A percentile compares a stretch with the other conserved stretches of the same genome.
Evolutionary conservation across 2,797 vertebrate genomes (phyloP).

Genomic region (Tapirus indicus): DNA sequence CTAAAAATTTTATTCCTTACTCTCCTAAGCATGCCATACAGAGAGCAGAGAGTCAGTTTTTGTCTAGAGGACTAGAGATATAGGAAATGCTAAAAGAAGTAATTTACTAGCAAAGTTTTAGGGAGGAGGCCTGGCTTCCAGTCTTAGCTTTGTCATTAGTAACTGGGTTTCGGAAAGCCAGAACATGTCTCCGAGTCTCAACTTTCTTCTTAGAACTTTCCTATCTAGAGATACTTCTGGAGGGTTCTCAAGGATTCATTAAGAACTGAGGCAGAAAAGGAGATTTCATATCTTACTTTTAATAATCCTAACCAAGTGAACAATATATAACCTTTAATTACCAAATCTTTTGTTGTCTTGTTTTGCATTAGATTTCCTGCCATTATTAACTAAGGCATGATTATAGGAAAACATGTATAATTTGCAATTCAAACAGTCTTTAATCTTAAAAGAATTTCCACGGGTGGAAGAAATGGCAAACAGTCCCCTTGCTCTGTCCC

Average conservation of each 20-base stretch:
- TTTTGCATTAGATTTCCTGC: slow-evolving; percentile 68
- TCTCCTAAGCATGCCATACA: background rate
- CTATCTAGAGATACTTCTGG: background rate
- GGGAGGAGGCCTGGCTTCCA: background rate
- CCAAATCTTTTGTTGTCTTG: slow-evolving; percentile 25
- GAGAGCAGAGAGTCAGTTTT: background rate
- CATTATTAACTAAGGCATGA: slow-evolving; percentile 78
- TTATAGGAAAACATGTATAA: slow-evolving; percentile 81
- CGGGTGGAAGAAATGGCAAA: slow-evolving; percentile 81
- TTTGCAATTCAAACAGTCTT: slow-evolving; percentile 86
- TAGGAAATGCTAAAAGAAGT: background rate
- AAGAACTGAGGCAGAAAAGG: background rate
- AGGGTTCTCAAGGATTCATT: slow-evolving; percentile 23
- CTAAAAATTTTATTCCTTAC: background rate
- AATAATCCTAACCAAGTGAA: slow-evolving; percentile 64
- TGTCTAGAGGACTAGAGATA: background rate
- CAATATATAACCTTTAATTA: background rate
- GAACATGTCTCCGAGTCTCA: background rate
- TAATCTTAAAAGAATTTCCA: slow-evolving; percentile 86
- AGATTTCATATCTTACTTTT: slow-evolving; percentile 24
- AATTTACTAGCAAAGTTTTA: background rate
- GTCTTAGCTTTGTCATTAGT: background rate
- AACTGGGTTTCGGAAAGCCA: background rate
- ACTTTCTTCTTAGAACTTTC: slow-evolving; percentile 24
- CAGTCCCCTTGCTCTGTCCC: slow-evolving; percentile 79